Base-by-base conservation (phyloP, 1,140 invertebrate species). In the Heterodera schachtii region DNA sequence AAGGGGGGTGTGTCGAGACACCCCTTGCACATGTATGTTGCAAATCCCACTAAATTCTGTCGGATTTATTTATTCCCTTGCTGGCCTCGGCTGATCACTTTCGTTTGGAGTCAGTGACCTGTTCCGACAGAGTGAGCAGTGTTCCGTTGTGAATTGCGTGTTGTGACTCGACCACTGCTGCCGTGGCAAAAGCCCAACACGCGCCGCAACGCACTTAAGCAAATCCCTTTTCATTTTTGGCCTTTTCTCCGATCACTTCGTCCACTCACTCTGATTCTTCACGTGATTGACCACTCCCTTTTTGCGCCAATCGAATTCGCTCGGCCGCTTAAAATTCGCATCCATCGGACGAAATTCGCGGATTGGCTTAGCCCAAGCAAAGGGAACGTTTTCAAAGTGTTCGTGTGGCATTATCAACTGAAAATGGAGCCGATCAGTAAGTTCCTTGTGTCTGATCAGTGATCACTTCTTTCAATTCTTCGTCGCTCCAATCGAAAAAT, bases 111-210 rank as follows among this genome's bases (percentile, higher is more conserved):
- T 13, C 4, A 11, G 21, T 11, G 64, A 78, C 76, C 57, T 84
- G 84, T 64, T 84, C 84, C 5, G 84, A 86, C 16, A 85, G 75
- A 71, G 64, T 67, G 41, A 70, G 21, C 43, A 85, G 21, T 19
- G 46, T 78, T 13, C 78, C 57, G 46, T 78, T 66, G 9, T 47
- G 31, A 44, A 84, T 84, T 41, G 77, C 80, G 49, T 78, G 78
- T 47, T 74, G 47, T 5, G 84, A 73, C 77, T 84, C 84, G 2
- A 84, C 80, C 4, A 82, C 75, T 19, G 74, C 84, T 52, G 71
- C 73, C 6, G 82, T 80, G 7, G 84, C 49, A 52, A 84, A 84
- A 16, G 74, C 76, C 80, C 84, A 86, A 66, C 84, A 84, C 13
- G 81, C 81, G 5, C 84, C 84, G 66, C 84, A 84, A 31, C 49